These are phyloP conservation scores for Ciona savignyi DNA, from an alignment of 23 tunicate genomes.

Conservation along the genomic window DNA sequence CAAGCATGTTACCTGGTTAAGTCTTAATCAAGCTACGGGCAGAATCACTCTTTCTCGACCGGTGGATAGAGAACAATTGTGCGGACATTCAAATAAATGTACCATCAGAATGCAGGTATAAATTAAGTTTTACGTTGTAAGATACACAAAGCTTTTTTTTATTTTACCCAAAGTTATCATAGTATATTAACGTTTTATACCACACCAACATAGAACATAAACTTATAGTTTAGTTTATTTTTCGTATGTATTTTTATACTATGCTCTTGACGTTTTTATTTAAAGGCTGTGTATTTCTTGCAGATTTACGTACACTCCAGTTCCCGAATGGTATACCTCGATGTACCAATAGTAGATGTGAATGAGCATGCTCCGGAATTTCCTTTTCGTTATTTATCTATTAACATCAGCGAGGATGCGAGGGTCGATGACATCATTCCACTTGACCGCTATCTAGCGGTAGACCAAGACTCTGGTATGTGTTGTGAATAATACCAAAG, in stretches of 20 bases:
- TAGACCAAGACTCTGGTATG: slow-evolving; percentile 50
- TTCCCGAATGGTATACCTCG: slow-evolving; percentile 22
- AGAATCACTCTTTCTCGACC: background rate
- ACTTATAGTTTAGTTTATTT: too few relatives aligned
- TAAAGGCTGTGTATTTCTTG: too few relatives aligned
- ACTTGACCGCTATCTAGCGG: slow-evolving; percentile 35
- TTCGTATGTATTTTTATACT: too few relatives aligned
- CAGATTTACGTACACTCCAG: slow-evolving; percentile 8
- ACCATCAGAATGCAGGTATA: slow-evolving; percentile 16
- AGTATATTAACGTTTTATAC: too few relatives aligned
- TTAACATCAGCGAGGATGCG: slow-evolving; percentile 47
- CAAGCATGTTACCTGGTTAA: slow-evolving; percentile 5
- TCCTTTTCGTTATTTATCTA: slow-evolving; percentile 6
- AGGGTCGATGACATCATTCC: slow-evolving; percentile 20
- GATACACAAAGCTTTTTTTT: too few relatives aligned
- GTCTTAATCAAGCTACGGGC: slow-evolving; percentile 20
- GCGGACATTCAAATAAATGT: slow-evolving; percentile 7
- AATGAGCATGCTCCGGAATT: slow-evolving; percentile 50
- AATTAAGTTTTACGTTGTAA: too few relatives aligned
- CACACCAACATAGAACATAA: too few relatives aligned
- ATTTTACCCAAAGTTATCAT: too few relatives aligned
- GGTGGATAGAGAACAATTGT: slow-evolving; percentile 27
- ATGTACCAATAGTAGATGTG: slow-evolving; percentile 32
- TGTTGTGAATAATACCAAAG: too few relatives aligned
- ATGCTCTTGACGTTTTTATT: too few relatives aligned